These are phyloP conservation scores for Lithobates sylvaticus DNA, from an alignment of 2,797 vertebrate genomes.

Conservation along the genomic window DNA sequence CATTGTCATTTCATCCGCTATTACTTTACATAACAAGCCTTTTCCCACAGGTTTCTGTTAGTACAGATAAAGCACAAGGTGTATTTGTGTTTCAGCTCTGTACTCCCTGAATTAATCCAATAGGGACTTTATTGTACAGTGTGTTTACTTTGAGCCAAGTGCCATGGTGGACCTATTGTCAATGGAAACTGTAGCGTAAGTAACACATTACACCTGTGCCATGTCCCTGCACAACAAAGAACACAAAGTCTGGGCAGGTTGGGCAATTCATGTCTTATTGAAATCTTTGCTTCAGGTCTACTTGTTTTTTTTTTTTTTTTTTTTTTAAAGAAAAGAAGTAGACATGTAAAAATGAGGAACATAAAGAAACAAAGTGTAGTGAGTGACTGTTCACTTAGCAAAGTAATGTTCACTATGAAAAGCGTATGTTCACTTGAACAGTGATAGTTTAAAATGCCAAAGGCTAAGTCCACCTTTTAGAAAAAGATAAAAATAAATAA, in stretches of 20 bases:
- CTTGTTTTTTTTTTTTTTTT: neutral
- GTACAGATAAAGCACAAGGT: neutral
- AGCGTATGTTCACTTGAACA: neutral
- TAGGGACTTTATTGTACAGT: neutral
- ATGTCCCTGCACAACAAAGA: neutral
- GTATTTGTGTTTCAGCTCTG: neutral
- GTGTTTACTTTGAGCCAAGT: neutral
- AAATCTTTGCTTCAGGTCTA: neutral
- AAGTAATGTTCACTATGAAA: neutral
- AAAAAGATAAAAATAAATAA: too few relatives aligned
- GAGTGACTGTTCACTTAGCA: neutral
- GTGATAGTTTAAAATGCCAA: neutral
- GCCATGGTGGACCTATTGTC: neutral
- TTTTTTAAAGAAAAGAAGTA: too few relatives aligned
- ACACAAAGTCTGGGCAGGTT: neutral
- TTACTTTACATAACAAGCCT: neutral
- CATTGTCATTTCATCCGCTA: neutral
- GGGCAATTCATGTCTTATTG: neutral
- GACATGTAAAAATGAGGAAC: neutral
- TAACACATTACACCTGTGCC: neutral
- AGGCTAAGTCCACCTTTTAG: neutral
- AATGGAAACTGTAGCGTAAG: neutral
- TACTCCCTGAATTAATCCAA: neutral
- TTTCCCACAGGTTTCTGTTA: neutral
- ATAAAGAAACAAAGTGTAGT: neutral